These are phyloP conservation scores for Phylloscopus collybita DNA, from an alignment of 2,797 vertebrate species.

Conservation along the genomic window DNA sequence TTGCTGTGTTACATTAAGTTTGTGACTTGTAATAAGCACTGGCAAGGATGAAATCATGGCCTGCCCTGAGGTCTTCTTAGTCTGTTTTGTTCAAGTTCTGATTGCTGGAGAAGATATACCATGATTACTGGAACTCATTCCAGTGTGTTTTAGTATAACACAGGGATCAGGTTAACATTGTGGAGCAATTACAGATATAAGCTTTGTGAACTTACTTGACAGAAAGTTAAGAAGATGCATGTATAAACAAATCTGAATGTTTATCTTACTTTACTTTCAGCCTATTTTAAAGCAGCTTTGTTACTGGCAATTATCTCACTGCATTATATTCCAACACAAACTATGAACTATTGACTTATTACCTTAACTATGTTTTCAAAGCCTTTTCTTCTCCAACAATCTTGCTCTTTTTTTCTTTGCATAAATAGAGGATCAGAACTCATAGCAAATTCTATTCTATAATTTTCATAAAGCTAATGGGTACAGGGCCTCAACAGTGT, in stretches of 20 bases:
- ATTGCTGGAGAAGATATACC: neutral
- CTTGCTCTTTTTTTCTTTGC: neutral
- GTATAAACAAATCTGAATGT: slow-evolving; percentile 4
- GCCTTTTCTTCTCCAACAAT: neutral
- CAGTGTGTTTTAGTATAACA: neutral
- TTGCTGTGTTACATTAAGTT: neutral
- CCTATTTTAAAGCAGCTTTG: neutral
- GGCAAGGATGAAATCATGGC: neutral
- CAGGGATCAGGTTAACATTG: neutral
- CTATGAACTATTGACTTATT: neutral
- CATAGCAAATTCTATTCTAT: neutral
- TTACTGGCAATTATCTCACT: neutral
- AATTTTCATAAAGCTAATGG: neutral
- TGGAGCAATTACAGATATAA: neutral
- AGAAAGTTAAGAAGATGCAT: neutral
- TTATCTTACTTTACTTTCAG: slow-evolving; percentile 5
- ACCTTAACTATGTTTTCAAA: neutral
- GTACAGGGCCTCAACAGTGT: neutral
- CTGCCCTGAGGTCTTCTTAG: neutral
- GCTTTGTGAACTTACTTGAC: neutral
- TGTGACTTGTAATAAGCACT: neutral
- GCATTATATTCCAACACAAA: neutral
- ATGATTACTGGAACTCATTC: neutral
- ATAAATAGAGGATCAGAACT: neutral
- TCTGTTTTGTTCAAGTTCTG: neutral